Percentiles rank a stretch among this genome's conserved stretches.
Conservation (phyloP, 2,888 invertebrate species). For the Rhabditoides inermis region DNA sequence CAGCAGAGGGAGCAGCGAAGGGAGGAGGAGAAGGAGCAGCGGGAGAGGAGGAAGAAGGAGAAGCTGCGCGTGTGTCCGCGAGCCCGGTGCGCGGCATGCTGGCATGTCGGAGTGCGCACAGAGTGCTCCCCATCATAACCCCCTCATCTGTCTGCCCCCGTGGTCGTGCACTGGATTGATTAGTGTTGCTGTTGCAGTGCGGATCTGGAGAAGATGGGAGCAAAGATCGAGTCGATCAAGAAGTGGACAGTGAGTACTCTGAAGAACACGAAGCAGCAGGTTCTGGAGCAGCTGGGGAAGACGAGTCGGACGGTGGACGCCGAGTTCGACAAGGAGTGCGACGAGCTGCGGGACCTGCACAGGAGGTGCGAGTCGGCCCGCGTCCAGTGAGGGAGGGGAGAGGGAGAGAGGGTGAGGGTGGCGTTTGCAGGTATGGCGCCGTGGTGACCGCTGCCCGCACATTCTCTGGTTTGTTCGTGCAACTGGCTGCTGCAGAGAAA, state of each 20-base stretch:
- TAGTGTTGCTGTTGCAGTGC: no score
- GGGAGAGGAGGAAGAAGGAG: no score
- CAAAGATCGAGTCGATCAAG: slow-evolving; percentile 81
- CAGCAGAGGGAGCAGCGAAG: no score
- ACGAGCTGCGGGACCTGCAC: slow-evolving; percentile 69
- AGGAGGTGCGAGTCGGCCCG: slow-evolving; percentile 3
- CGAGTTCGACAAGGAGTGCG: slow-evolving; percentile 88
- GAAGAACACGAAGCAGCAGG: slow-evolving; percentile 90
- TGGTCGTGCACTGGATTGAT: no score
- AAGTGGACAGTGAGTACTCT: slow-evolving; percentile 97
- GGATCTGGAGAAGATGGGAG: slow-evolving; percentile 39
- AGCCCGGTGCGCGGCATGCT: no score
- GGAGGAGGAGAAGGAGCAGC: no score
- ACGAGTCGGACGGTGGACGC: slow-evolving; percentile 56
- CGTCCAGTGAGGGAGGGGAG: slow-evolving; percentile 5
- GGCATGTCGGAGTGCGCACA: no score
- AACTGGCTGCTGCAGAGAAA: slow-evolving; percentile 76
- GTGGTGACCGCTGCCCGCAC: slow-evolving; percentile 77
- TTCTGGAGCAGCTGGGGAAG: slow-evolving; percentile 90
- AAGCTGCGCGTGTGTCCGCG: no score
- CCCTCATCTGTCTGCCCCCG: no score
- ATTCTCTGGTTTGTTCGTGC: slow-evolving; percentile 77
- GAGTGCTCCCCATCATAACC: no score
- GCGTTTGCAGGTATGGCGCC: slow-evolving; percentile 58
- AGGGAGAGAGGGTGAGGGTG: slow-evolving; percentile 9